Percentiles rank a stretch among this genome's conserved stretches.
phyloP scores from a whole-genome alignment of 2,797 vertebrate genomes.

The Protonibea diacanthus region DNA sequence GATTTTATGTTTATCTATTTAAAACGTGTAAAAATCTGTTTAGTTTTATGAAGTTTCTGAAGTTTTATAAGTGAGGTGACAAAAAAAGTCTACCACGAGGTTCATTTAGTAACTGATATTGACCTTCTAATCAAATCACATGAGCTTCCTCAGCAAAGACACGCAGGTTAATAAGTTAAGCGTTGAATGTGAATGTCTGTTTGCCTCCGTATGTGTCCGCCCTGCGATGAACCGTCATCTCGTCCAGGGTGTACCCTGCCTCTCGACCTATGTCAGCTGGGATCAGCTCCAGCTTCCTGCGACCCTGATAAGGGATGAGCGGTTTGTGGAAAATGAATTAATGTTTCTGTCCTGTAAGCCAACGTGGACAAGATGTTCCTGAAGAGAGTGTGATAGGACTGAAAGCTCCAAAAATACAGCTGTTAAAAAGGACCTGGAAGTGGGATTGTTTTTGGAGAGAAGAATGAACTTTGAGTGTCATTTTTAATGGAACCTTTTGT shows the following conservation, averaged over 20 bases:
- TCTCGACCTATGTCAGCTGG: no score
- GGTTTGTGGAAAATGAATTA: no score
- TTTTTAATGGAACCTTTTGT: not conserved
- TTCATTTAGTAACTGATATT: not conserved
- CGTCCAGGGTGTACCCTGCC: no score
- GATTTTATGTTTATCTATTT: not conserved
- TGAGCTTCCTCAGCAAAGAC: not conserved
- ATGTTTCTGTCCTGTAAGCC: not conserved
- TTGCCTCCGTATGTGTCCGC: no score
- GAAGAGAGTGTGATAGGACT: not conserved
- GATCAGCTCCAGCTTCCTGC: no score
- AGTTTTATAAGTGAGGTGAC: not conserved
- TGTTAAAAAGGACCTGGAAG: not conserved
- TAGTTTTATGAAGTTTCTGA: not conserved
- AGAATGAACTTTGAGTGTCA: not conserved
- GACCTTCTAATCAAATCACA: not conserved
- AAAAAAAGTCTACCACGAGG: no score
- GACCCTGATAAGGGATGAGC: no score
- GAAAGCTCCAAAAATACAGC: no score
- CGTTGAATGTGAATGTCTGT: no score
- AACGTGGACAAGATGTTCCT: not conserved
- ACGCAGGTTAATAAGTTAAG: no score
- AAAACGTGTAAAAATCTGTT: not conserved
- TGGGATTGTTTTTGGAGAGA: not conserved
- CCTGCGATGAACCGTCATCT: no score